These are phyloP conservation scores for Zalophus californianus DNA, from an alignment of 2,797 vertebrate species.

Conservation along the genomic window DNA sequence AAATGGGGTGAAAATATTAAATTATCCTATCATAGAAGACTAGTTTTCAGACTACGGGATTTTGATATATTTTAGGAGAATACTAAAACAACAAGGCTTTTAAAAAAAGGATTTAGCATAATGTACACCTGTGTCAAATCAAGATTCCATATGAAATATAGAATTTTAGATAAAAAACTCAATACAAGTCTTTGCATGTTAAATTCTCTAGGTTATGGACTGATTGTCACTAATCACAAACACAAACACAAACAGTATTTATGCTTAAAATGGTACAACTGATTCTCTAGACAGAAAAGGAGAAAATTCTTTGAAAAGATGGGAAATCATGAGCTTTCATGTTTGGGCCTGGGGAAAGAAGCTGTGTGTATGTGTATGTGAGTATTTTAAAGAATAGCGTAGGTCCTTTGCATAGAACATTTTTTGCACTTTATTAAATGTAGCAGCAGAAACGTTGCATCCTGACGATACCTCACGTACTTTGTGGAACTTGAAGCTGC, in stretches of 20 bases:
- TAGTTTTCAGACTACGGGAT: background rate
- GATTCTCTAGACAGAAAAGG: background rate
- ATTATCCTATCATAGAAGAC: background rate
- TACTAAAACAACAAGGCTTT: background rate
- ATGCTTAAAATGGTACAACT: background rate
- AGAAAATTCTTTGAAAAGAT: background rate
- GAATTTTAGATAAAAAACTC: background rate
- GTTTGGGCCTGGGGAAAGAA: background rate
- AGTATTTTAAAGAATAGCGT: background rate
- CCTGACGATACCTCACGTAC: background rate
- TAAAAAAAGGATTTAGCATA: background rate
- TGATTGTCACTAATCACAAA: background rate
- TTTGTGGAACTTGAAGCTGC: too few relatives aligned
- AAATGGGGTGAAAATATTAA: background rate
- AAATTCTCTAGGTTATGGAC: background rate
- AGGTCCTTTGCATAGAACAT: background rate
- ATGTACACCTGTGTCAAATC: background rate
- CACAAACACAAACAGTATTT: background rate
- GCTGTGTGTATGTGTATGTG: rapidly evolving
- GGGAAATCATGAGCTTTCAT: background rate
- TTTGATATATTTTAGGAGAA: background rate
- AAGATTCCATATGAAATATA: background rate
- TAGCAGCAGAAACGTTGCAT: background rate
- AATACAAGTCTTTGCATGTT: background rate
- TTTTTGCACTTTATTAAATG: background rate